Percentiles rank a stretch among this genome's conserved stretches.
Conservation (phyloP, 2,888 invertebrate genomes). For the Synergus gifuensis region DNA sequence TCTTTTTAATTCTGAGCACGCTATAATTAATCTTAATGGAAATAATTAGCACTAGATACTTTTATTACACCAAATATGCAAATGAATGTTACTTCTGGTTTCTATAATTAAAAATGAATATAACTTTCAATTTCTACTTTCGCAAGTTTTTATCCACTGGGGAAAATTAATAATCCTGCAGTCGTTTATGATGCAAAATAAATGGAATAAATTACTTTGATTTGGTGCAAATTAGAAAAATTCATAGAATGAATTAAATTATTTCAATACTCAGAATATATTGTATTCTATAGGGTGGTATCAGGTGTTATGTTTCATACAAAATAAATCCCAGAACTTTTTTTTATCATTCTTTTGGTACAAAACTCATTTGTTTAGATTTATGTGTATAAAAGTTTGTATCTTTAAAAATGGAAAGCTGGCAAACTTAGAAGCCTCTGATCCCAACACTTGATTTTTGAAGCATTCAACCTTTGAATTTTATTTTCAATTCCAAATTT, state of each 20-base stretch:
- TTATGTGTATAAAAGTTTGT: too few relatives aligned
- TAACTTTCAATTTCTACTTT: slow-evolving; percentile 29
- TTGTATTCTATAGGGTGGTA: neutral
- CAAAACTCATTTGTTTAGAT: too few relatives aligned
- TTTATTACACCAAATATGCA: neutral
- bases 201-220: slow-evolving; percentile 8
- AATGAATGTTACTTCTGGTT: slow-evolving; percentile 20
- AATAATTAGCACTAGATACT: neutral
- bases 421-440: too few relatives aligned
- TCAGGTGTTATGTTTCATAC: too few relatives aligned
- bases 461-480: too few relatives aligned
- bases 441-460: too few relatives aligned
- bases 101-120: slow-evolving; percentile 24
- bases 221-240: neutral
- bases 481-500: too few relatives aligned
- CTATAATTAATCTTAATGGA: neutral
- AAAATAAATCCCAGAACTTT: too few relatives aligned
- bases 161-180: slow-evolving; percentile 9
- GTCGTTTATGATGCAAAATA: neutral
- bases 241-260: neutral
- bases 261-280: neutral
- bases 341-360: too few relatives aligned
- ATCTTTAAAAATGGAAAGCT: too few relatives aligned
- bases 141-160: slow-evolving; percentile 27
- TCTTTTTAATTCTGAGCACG: neutral